Base-by-base conservation (phyloP, 1,140 invertebrate species). In the Dryas iulia region DNA sequence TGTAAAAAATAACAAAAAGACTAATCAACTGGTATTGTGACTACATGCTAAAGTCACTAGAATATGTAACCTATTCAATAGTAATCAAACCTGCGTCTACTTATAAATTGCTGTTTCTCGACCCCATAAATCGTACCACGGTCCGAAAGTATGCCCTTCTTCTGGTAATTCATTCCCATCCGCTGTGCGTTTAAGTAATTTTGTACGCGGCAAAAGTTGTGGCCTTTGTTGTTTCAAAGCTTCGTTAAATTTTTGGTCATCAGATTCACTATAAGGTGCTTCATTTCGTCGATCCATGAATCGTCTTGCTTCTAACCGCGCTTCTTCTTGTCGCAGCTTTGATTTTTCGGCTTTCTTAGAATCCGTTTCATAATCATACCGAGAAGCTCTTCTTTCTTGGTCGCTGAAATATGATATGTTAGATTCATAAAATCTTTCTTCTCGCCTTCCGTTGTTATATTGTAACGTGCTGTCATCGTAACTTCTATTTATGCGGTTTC, bases 61-160 rank as follows among this genome's bases (percentile, higher is more conserved):
- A 59, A 65, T 60, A 64, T 24, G 30, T 35, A 70, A 23, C 39
- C 56, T 59, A 61, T 14, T 26, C 21, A 12, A 25, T 61, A 69
- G 39, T 54, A 74, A 74, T 76, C 71, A 77, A 72, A 83, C 74
- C 77, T 82, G 39, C 61, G 69, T 78, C 74, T 89, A 92, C 73
- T 92, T 90, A 82, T 92, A 90, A 75, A 92, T 87, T 57, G 83
- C 79, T 39, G 86, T 84, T 83, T 93, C 93, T 69, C 89, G 81
- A 70, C 95, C 96, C 96, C 96, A 97, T 35, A 97, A 93, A 87
- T 97, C 96, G 78, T 97, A 97, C 97, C 97, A 98, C 0, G 96
- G 96, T 0, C 96, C 96, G 82, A 96, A 97, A 67, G 95, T 96
- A 79, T 93, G 90, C 26, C 93, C 92, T 31, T 94, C 93, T 73